Evolutionary conservation across 2,797 vertebrate genomes (phyloP), one percentile per base, ranked within the genome.

Genomic region (Mycteria americana): DNA sequence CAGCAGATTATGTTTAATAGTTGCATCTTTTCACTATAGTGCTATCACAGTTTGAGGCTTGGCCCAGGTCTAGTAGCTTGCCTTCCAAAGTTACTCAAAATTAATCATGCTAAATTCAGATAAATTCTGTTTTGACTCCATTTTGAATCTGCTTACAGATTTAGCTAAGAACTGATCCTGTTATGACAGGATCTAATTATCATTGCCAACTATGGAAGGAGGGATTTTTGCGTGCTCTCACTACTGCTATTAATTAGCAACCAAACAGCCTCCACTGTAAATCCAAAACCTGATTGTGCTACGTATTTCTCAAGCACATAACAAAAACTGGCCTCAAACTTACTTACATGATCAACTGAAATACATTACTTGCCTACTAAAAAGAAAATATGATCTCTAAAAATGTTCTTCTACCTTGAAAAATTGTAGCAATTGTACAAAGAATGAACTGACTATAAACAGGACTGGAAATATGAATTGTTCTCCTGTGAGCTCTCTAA

Each of bases 81-180:
- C 56, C 73, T 95, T 95, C 27, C 41, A 93, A 85, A 91, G 41
- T 88, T 77, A 86, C 25, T 78, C 31, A 87, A 91, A 91, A 92
- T 62, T 80, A 95, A 68, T 92, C 70, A 56, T 53, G 45, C 11
- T 85, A 75, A 86, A 56, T 70, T 82, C 68, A 95, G 24, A 82
- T 77, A 67, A 91, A 85, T 83, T 16, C 23, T 72, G 30, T 65
- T 95, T 94, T 51, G 16, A 45, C 46, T 91, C 51, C 17, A 37
- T 41, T 89, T 93, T 83, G 50, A 95, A 87, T 91, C 62, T 92
- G 39, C 65, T 96, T 90, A 81, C 31, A 69, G n/a, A n/a, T n/a
- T n/a, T n/a, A n/a, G 30, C 45, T 76, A 68, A 77, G 17, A 63
- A 39, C 6, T 31, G n/a, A 80, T 81, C 41, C 48, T 78, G 51